Conservation (phyloP, 2,113 vertebrate genomes). For the Pterocles burchelli region DNA sequence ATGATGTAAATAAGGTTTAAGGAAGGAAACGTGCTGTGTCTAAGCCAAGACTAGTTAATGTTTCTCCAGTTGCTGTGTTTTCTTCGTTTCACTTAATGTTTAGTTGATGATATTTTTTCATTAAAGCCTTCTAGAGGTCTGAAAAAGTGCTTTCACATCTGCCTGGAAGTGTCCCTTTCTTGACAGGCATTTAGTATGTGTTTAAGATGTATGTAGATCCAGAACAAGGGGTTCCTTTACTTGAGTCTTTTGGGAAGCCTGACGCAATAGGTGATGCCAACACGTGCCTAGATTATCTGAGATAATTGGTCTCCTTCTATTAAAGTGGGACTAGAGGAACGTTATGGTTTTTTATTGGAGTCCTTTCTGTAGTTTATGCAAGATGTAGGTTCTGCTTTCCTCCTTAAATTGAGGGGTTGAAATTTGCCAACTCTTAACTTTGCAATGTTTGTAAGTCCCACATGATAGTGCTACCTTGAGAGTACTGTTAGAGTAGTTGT, state of each 20-base stretch:
- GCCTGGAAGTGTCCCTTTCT: background rate
- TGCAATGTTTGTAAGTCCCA: background rate
- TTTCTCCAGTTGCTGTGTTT: background rate
- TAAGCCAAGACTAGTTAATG: background rate
- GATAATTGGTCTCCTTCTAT: background rate
- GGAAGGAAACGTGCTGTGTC: background rate
- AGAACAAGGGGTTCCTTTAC: background rate
- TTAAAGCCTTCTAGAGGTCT: background rate
- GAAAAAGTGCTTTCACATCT: background rate
- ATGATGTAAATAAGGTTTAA: background rate
- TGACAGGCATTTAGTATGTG: rapidly evolving
- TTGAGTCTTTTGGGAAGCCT: background rate
- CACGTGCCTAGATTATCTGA: background rate
- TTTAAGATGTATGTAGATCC: rapidly evolving
- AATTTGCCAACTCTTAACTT: background rate
- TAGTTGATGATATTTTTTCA: background rate
- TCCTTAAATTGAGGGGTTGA: background rate
- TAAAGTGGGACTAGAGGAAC: background rate
- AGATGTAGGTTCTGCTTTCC: background rate
- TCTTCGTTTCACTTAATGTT: background rate
- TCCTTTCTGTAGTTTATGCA: background rate
- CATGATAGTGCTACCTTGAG: background rate
- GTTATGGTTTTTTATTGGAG: background rate
- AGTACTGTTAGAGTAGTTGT: background rate
- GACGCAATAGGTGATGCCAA: background rate